phyloP scores from a whole-genome alignment of 2,888 invertebrate species.

The Drosophila diplacantha region DNA sequence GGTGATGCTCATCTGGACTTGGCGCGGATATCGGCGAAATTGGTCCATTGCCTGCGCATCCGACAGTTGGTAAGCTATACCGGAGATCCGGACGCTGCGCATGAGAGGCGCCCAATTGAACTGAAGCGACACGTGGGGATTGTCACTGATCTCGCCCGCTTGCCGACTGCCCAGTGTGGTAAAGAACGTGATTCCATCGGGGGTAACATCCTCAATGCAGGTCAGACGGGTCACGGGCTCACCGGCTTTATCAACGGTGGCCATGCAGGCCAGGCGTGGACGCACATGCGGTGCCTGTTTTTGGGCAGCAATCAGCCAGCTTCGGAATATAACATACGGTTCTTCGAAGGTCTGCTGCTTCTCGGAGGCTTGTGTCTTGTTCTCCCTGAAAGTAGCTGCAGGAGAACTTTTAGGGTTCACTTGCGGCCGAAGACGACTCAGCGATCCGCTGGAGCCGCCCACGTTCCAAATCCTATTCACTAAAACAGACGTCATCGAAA shows the following conservation, averaged over 20 bases:
- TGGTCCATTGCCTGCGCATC: conserved; percentile 87
- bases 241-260: conserved; percentile 89
- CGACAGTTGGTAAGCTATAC: conserved; percentile 85
- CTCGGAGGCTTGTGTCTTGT: conserved; percentile 77
- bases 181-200: conserved; percentile 93
- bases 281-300: conserved; percentile 84
- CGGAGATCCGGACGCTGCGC: conserved; percentile 92
- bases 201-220: conserved; percentile 89
- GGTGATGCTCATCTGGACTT: conserved; percentile 83
- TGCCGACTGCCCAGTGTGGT: conserved; percentile 95
- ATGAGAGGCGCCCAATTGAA: conserved; percentile 93
- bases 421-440: conserved; percentile 3
- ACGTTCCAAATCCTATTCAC: conserved; percentile 2
- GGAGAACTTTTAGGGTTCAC: not conserved
- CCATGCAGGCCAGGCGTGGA: conserved; percentile 93
- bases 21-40: conserved; percentile 88
- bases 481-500: conserved; percentile 20
- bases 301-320: conserved; percentile 90
- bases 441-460: conserved; percentile 1
- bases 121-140: conserved; percentile 90
- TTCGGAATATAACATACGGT: conserved; percentile 88
- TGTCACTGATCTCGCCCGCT: conserved; percentile 88
- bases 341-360: conserved; percentile 86
- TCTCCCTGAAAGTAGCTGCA: not conserved
- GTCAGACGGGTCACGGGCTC: conserved; percentile 93